Base-by-base conservation (phyloP, 2,113 vertebrate genomes). In the Pteropus alecto region DNA sequence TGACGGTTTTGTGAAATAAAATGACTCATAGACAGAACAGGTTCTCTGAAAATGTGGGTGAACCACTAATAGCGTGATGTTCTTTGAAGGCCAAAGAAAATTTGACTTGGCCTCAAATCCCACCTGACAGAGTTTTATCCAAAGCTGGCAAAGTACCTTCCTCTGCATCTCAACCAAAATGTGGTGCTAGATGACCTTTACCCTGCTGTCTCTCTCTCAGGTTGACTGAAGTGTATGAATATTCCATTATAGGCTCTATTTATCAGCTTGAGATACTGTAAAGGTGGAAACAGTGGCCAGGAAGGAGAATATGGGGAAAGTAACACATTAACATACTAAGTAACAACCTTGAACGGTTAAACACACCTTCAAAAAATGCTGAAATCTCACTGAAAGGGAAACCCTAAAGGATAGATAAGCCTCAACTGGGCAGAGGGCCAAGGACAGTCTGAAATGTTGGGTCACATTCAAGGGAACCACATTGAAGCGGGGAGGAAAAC, bases 341-440 rank as follows among this genome's bases (percentile, higher is more conserved):
- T 43, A 60, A 46, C 38, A 38, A 87, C 48, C 16, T n/a, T 12
- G 5, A 84, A 41, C 38, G 43, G 14, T 38, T 70, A 91, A 63
- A 58, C 13, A 82, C 11, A 35, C 28, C 22, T 67, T 86, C 78
- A n/a, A n/a, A n/a, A n/a, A n/a, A n/a, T n/a, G 56, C 70, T 95
- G 92, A 92, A 78, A 93, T 83, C 48, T 89, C 89, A 76, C 77
- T 82, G 48, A 88, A 90, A 85, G 41, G 48, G 46, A 92, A 94
- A 68, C 24, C 33, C n/a, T 67, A 58, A 74, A 78, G 26, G 56
- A 90, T 15, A 90, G 35, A 12, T 26, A 61, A 8, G 43, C 19
- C 38, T 84, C 19, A 1, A 60, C 22, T 16, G 38, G 70, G 51
- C 54, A 74, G 51, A 93, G 5, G 16, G 58, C 19, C 91, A 73